Evolutionary conservation across 37 sponge, comb jelly and placozoan genomes (phyloP).

Genomic region (Aplysina aerophoba): DNA sequence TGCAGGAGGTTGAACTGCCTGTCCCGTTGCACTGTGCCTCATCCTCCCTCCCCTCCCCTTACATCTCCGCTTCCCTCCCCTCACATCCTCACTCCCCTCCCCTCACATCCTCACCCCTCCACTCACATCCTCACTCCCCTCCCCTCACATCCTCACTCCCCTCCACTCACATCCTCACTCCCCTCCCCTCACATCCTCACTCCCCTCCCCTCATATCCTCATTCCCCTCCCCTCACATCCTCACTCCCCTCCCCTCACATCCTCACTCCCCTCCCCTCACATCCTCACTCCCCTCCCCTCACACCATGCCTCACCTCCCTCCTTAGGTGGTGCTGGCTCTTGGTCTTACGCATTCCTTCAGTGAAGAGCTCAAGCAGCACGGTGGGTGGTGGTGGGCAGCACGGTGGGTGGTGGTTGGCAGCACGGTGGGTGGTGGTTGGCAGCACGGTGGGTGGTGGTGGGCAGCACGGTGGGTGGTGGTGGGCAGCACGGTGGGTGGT

Average conservation of each 20-base stretch:
- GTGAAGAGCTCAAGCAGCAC: constrained; percentile 73
- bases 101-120: background rate
- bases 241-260: too few relatives aligned
- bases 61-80: background rate
- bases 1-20: constrained; percentile 74
- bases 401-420: background rate
- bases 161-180: background rate
- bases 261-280: background rate
- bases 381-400: constrained; percentile 49
- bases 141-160: background rate
- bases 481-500: background rate
- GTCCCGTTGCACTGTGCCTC: background rate
- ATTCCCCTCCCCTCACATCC: too few relatives aligned
- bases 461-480: background rate
- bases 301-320: background rate
- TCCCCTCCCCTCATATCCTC: constrained; percentile 8
- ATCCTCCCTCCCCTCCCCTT: background rate
- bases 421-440: background rate
- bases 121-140: background rate
- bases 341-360: constrained; percentile 76
- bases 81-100: background rate
- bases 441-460: constrained; percentile 10
- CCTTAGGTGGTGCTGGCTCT: constrained; percentile 90
- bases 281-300: background rate
- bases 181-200: background rate